Evolutionary conservation across 2,113 vertebrate species (phyloP).

Genomic region (Entomyzon cyanotis): DNA sequence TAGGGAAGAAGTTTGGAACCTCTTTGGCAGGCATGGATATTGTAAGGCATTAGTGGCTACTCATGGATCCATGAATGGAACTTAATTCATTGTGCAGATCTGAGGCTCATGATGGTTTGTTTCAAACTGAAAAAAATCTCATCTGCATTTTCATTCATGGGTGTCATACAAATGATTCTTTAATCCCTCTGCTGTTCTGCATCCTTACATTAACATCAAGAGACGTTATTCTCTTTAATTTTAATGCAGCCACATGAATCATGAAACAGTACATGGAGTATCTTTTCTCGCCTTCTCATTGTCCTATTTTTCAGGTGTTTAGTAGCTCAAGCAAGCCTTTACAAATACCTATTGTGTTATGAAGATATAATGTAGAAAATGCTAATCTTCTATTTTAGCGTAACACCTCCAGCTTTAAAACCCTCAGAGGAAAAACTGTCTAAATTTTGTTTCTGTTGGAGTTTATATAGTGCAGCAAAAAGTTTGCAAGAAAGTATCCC

Average conservation of each 20-base stretch:
- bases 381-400: background rate
- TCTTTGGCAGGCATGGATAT: background rate
- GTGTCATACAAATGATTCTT: background rate
- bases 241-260: conserved; percentile 16
- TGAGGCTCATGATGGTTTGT: background rate
- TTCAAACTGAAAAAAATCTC: background rate
- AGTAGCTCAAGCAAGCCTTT: background rate
- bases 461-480: background rate
- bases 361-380: background rate
- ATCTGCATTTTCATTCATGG: conserved; percentile 3
- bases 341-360: background rate
- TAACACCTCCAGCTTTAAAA: background rate
- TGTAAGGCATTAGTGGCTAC: background rate
- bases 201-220: conserved; percentile 1
- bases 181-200: background rate
- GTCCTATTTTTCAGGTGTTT: background rate
- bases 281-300: background rate
- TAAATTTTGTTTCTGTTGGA: background rate
- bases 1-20: background rate
- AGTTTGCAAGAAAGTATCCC: background rate
- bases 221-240: background rate
- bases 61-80: background rate
- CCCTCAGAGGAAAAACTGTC: background rate
- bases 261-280: background rate
- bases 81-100: background rate